Evolutionary conservation across 2,888 invertebrate species (phyloP), one percentile per base, ranked within the genome.

Genomic region (Drosophila anomelani): DNA sequence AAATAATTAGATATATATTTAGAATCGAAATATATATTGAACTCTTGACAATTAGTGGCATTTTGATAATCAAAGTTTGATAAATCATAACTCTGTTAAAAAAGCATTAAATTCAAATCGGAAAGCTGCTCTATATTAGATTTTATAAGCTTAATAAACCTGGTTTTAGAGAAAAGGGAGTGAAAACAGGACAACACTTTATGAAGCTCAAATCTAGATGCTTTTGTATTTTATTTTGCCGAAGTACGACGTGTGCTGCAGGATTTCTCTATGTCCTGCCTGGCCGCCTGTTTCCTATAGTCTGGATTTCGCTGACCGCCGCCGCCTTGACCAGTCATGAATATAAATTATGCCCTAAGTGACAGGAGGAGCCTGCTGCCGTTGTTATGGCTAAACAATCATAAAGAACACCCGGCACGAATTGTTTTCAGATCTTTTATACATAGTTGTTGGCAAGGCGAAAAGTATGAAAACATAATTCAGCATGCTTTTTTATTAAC

Each of bases 191-290:
- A 41, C 54, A n/a, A 23, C 41, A 26, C 51, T 38, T 51, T 44
- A 38, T 66, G 44, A 39, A 32, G n/a, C 80, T 77, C 79, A 79
- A 77, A 75, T 80, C 78, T 74, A 68, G 74, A 81, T 81, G 81
- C 20, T 68, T 67, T 73, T 60, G 55, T 59, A 51, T 71, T 67
- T 23, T 60, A 75, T 55, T 75, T 66, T 63, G 46, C 38, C 32
- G 38, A 54, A 62, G 66, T 62, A 66, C 66, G 29, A 54, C 53
- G 38, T 54, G 39, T 39, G 49, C n/a, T 53, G 41, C 51, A 44
- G 36, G 36, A 36, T n/a, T 39, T 58, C n/a, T 23, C 32, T 8
- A 46, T 20, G 10, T 26, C 20, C 20, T 7, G 26, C 17, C 15
- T 53, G 34, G 39, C 8, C 32, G 39, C 8, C 32, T 23, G 26